Base-by-base conservation (phyloP, 2,888 invertebrate genomes). In the Dugesia japonica region DNA sequence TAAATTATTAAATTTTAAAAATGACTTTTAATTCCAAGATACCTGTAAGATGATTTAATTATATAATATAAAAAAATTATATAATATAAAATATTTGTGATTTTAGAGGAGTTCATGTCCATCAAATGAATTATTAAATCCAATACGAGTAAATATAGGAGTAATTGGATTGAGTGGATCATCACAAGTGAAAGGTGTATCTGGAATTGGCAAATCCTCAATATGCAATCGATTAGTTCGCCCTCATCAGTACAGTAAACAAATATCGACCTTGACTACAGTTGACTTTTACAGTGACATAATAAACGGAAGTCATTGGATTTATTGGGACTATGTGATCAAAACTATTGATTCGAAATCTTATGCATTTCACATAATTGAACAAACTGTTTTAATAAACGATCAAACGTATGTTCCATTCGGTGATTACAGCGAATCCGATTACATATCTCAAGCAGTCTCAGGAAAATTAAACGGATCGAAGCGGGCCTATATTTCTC, bases 101-200 rank as follows among this genome's bases (percentile, higher is more conserved):
- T n/a, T 56, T 56, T 56, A 56, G 56, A 56, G 56, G 4, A 56
- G 23, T n/a, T 9, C 56, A 56, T 56, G 56, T n/a, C 56, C 17
- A 20, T 56, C 56, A 56, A 56, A 56, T 56, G 56, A 56, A 23
- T 13, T 20, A 20, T 56, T 56, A 23, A 56, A 56, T 56, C 56
- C 56, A 23, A 56, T 56, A n/a, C 56, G 17, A 4, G 23, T 56
- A n/a, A 56, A 56, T 56, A n/a, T 56, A 56, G 56, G 20, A 23
- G 56, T 56, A n/a, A 23, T 56, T 56, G 56, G 56, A 56, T 56
- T 56, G n/a, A 56, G 56, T 56, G 56, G 56, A 20, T n/a, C 56
- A 56, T 56, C 56, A 9, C 56, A 56, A 56, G 56, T 56, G 7
- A 56, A 56, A 23, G 56, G 56, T 4, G 23, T 23, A 56, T 56